Conservation (phyloP, 1,140 invertebrate genomes). For the Dendrolimus punctatus region DNA sequence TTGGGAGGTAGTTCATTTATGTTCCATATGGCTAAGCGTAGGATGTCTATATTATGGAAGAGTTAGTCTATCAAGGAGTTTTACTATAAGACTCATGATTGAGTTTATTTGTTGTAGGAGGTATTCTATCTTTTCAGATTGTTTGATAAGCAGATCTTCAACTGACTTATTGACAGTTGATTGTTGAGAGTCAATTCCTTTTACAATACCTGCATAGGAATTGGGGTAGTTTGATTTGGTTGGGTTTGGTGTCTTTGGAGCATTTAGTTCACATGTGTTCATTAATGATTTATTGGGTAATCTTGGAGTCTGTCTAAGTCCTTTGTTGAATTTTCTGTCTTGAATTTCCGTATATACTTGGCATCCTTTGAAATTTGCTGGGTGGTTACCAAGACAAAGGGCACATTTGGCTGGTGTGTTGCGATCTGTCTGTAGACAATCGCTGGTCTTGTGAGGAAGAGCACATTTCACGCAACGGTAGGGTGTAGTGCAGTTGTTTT, state of each 20-base stretch:
- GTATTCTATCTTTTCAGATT: too few species aligned
- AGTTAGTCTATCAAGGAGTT: too few species aligned
- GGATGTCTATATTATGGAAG: too few species aligned
- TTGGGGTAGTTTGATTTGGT: too few species aligned
- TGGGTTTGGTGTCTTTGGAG: not conserved
- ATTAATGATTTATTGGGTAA: not conserved
- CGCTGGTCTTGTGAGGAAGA: slow-evolving; percentile 8
- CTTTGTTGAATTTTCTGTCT: too few species aligned
- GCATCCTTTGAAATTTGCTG: slow-evolving; percentile 8
- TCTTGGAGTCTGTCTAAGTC: not conserved
- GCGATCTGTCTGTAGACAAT: slow-evolving; percentile 7
- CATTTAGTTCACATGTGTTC: not conserved
- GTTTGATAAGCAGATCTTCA: too few species aligned
- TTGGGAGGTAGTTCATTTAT: slow-evolving; percentile 15
- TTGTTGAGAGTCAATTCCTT: too few species aligned
- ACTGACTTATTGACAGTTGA: too few species aligned
- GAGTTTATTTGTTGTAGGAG: too few species aligned
- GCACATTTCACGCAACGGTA: slow-evolving; percentile 41
- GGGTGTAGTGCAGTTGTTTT: slow-evolving; percentile 24
- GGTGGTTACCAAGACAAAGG: slow-evolving; percentile 14
- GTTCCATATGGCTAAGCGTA: slow-evolving; percentile 16
- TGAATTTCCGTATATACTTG: slow-evolving; percentile 7
- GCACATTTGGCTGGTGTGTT: slow-evolving; percentile 10
- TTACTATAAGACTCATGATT: too few species aligned
- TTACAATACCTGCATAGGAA: too few species aligned